Conservation (phyloP, 2,888 invertebrate species). For the Mystacides longicornis region DNA sequence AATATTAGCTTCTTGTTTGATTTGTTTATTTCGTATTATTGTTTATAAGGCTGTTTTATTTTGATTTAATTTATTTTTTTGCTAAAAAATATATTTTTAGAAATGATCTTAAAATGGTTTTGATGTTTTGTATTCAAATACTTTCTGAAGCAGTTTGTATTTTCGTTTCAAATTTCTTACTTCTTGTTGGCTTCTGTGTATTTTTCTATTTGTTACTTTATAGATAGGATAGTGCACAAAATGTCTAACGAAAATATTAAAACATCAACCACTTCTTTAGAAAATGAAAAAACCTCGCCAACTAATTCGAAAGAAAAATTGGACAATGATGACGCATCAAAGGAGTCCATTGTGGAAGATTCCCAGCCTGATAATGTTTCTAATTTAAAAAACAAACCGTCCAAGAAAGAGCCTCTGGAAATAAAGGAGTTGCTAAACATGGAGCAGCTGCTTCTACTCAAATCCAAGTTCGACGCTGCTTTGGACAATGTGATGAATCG, state of each 20-base stretch:
- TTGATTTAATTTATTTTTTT: no score
- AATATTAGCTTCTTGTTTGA: no score
- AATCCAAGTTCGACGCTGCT: constrained; percentile 41
- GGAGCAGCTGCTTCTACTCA: constrained; percentile 41
- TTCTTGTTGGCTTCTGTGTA: not conserved
- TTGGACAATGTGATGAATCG: constrained; percentile 39
- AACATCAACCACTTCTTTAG: not conserved
- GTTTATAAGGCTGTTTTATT: no score
- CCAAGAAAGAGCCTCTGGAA: not conserved
- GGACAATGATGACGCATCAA: not conserved
- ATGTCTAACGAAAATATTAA: not conserved
- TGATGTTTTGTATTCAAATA: not conserved
- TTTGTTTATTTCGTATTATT: no score
- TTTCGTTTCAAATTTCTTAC: not conserved
- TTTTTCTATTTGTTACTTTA: not conserved
- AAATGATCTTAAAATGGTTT: not conserved
- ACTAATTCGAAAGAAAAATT: not conserved
- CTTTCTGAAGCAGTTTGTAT: not conserved
- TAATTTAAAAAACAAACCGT: no score
- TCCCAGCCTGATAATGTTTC: not conserved
- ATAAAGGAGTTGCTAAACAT: constrained; percentile 39
- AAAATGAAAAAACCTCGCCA: not conserved
- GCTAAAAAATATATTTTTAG: no score
- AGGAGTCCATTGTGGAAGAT: not conserved
- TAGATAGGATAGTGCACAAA: not conserved